These are phyloP conservation scores for Cavia aperea DNA, from an alignment of 2,113 vertebrate species.

Conservation along the genomic window DNA sequence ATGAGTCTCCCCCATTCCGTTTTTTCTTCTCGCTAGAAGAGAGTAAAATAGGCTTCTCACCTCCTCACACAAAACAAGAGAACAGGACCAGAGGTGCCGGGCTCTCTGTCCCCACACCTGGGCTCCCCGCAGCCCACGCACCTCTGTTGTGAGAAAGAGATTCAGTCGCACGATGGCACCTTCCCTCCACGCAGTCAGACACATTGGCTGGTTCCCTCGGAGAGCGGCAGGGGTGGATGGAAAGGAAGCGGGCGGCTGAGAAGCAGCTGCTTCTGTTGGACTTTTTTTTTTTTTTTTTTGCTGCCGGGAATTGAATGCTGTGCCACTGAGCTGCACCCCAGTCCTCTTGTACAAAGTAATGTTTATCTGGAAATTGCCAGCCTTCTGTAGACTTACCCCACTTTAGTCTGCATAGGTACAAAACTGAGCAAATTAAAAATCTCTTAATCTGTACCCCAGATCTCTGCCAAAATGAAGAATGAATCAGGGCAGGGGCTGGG, in stretches of 20 bases:
- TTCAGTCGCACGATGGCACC: neutral
- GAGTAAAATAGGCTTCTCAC: neutral
- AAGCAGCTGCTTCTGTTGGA: neutral
- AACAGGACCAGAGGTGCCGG: neutral
- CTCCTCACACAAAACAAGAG: neutral
- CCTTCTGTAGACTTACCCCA: neutral
- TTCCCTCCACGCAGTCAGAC: neutral
- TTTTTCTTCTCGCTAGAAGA: neutral
- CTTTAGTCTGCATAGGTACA: no score
- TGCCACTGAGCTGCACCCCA: no score
- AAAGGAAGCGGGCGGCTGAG: neutral
- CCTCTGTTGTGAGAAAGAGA: neutral
- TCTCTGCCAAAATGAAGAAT: neutral
- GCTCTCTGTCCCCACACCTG: neutral
- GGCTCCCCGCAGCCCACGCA: neutral
- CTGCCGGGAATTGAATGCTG: no score
- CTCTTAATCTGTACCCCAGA: neutral
- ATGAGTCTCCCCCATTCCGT: neutral
- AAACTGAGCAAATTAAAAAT: neutral
- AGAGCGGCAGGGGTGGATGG: neutral
- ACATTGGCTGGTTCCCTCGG: neutral
- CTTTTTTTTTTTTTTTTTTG: no score
- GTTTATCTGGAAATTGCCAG: neutral
- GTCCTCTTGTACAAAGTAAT: neutral
- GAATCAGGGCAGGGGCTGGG: neutral